Evolutionary conservation across 2,113 vertebrate species (phyloP).

Genomic region (Chitala chitala): DNA sequence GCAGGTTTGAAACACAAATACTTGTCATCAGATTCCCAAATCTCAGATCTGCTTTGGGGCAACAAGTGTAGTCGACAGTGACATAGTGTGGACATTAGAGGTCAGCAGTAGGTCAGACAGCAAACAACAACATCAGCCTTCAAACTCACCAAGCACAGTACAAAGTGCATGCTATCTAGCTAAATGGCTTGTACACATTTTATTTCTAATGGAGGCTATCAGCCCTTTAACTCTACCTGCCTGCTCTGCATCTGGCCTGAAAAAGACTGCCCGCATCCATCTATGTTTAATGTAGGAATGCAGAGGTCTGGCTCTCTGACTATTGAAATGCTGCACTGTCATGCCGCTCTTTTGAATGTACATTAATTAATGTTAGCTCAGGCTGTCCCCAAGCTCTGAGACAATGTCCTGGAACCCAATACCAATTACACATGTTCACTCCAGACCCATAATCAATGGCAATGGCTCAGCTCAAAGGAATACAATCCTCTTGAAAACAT

Average conservation of each 20-base stretch:
- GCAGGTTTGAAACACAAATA: too few species aligned
- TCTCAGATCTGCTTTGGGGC: neutral
- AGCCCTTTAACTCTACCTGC: neutral
- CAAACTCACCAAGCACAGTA: neutral
- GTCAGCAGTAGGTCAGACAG: neutral
- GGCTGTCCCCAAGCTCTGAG: constrained; percentile 58
- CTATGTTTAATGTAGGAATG: neutral
- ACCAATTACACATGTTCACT: constrained; percentile 71
- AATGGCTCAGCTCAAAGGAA: constrained; percentile 63
- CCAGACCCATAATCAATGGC: constrained; percentile 60
- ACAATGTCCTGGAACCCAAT: constrained; percentile 65
- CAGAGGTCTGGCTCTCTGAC: neutral
- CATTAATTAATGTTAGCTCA: constrained; percentile 70
- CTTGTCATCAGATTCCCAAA: too few species aligned
- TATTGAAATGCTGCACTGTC: constrained; percentile 62
- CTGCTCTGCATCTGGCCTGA: neutral
- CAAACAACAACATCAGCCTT: neutral
- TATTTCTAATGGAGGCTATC: neutral
- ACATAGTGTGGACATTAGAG: neutral
- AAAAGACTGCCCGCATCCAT: neutral
- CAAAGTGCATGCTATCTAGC: neutral
- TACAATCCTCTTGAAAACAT: constrained; percentile 57
- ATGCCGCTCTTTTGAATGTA: constrained; percentile 71
- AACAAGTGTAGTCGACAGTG: neutral
- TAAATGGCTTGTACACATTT: neutral